Evolutionary conservation across 1,140 invertebrate genomes (phyloP), one percentile per base, ranked within the genome.

Genomic region (Solenopsis invicta): DNA sequence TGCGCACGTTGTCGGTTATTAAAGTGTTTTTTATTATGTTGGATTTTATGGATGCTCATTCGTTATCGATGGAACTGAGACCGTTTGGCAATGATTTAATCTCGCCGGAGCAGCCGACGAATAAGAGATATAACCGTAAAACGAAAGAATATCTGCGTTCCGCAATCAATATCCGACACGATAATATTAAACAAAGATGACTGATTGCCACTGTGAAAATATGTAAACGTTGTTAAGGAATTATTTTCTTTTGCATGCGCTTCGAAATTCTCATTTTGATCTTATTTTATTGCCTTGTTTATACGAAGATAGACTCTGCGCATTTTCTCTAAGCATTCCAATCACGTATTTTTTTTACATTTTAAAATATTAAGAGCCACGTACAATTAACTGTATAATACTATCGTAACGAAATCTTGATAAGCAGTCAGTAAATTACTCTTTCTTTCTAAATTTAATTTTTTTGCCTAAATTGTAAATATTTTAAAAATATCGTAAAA

Each of bases 1-100:
- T 81, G 78, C 78, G 78, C 78, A 81, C 48, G 50, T 81, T 81
- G 78, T 71, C 78, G 78, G 78, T 52, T 81, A 56, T 81, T 81
- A 81, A 81, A 61, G 69, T 82, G 80, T 67, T 74, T 72, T 82
- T 82, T 74, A 37, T 82, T 82, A 82, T 61, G 61, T 81, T 71
- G 18, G 41, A 82, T 74, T 82, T 82, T 82, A 72, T 74, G 80
- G 41, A 82, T 54, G 41, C 59, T 59, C 67, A 50, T 74, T 74
- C 80, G 52, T 82, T 74, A 82, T 74, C 80, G 52, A 48, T 41
- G 80, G 64, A 74, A 56, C 72, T 74, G 80, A 82, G 80, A 82
- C 52, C 67, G 67, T 50, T 18, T 13, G n/a, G 50, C 52, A 41
- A 29, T 82, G 80, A 82, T 82, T 82, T 61, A 82, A 82, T 82